These are phyloP conservation scores for Puma concolor DNA, from an alignment of 2,113 vertebrate species.

Conservation along the genomic window DNA sequence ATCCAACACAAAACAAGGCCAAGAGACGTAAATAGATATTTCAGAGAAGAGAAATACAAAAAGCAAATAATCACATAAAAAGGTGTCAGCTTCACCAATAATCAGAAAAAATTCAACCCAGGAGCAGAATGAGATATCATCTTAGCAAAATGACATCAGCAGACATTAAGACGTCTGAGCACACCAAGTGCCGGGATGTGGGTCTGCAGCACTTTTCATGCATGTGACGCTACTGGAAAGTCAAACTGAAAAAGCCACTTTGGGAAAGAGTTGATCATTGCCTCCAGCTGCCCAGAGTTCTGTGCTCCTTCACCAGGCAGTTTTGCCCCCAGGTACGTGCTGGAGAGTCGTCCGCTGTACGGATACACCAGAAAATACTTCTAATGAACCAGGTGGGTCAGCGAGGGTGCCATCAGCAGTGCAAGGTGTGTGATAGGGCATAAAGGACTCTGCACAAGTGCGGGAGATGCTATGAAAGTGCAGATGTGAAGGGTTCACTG, in stretches of 20 bases:
- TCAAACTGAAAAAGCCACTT: background rate
- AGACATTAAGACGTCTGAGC: background rate
- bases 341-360: too few relatives aligned
- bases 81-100: background rate
- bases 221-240: background rate
- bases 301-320: background rate
- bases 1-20: background rate
- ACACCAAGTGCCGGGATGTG: too few relatives aligned
- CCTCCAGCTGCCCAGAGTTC: background rate
- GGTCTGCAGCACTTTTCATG: background rate
- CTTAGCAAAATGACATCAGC: background rate
- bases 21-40: background rate
- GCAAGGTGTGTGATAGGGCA: background rate
- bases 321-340: rapidly evolving
- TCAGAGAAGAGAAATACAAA: background rate
- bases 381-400: background rate
- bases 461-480: background rate
- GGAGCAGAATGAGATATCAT: background rate
- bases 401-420: background rate
- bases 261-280: background rate
- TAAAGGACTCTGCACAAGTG: background rate
- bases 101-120: background rate
- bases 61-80: background rate
- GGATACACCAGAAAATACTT: background rate
- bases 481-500: too few relatives aligned